These are phyloP conservation scores for Gerosis bhagava DNA, from an alignment of 2,888 invertebrate species.

Conservation along the genomic window DNA sequence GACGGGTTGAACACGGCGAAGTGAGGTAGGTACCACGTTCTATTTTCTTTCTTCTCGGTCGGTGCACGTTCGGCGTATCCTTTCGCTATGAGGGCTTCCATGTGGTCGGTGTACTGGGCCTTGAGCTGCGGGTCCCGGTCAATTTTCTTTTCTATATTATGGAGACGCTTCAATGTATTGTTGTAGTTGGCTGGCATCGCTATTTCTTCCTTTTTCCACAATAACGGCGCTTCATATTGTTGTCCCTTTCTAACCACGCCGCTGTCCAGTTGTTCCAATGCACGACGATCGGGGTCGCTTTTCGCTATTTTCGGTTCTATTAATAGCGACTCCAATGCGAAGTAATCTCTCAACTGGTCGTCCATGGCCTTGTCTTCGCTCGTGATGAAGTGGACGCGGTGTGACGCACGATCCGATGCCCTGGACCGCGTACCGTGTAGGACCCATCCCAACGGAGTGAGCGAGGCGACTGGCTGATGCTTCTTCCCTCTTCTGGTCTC, in stretches of 20 bases:
- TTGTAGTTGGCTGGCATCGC: background rate
- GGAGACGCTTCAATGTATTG: background rate
- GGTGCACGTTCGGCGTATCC: conserved; percentile 23
- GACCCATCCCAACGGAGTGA: conserved; percentile 26
- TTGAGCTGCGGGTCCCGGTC: background rate
- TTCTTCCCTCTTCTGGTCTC: conserved; percentile 5
- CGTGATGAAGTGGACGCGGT: no score
- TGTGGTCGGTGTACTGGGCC: background rate
- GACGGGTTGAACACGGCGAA: conserved; percentile 27
- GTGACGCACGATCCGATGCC: no score
- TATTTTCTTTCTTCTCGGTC: background rate
- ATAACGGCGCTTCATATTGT: background rate
- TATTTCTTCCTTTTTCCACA: background rate
- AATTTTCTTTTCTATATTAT: background rate
- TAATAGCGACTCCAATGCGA: background rate
- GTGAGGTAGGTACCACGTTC: conserved; percentile 30
- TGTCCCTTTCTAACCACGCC: no score
- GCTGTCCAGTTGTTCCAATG: background rate
- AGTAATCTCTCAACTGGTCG: background rate
- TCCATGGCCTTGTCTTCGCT: background rate
- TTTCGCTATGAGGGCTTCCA: background rate
- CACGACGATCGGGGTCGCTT: conserved; percentile 10
- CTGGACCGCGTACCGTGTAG: conserved; percentile 23
- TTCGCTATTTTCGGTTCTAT: conserved; percentile 1
- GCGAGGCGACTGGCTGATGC: conserved; percentile 26